phyloP scores from a whole-genome alignment of 2,888 invertebrate species.

The Nipponacmea schrenckii region DNA sequence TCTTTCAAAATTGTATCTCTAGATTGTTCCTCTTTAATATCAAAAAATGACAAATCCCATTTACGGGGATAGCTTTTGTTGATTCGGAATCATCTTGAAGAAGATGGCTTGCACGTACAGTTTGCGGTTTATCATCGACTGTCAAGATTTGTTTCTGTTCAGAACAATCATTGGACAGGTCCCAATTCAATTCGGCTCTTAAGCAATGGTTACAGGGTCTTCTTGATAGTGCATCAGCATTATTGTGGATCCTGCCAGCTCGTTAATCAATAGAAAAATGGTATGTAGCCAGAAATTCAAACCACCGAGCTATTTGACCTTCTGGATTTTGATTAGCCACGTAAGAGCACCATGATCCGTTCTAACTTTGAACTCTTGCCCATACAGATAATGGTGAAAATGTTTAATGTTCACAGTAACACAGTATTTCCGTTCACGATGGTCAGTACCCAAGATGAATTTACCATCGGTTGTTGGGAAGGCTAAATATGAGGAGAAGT shows the following conservation, averaged over 20 bases:
- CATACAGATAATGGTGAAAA: conserved; percentile 35
- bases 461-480: no score
- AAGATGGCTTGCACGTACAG: no score
- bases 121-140: no score
- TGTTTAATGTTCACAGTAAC: conserved; percentile 23
- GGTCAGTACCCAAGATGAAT: no score
- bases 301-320: neutral
- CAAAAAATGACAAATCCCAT: no score
- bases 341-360: conserved; percentile 29
- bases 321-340: neutral
- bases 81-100: no score
- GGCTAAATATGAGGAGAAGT: neutral
- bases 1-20: no score
- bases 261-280: conserved; percentile 19
- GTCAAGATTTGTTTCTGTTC: no score
- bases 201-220: conserved; percentile 25
- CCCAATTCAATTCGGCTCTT: conserved; percentile 16
- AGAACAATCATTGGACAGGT: no score
- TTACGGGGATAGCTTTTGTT: no score
- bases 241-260: conserved; percentile 23
- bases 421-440: no score
- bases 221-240: conserved; percentile 27
- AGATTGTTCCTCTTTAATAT: no score
- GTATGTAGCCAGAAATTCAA: conserved; percentile 21
- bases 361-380: conserved; percentile 25